Base-by-base conservation (phyloP, 1,140 invertebrate species). In the honey bee (Apis mellifera) region DNA sequence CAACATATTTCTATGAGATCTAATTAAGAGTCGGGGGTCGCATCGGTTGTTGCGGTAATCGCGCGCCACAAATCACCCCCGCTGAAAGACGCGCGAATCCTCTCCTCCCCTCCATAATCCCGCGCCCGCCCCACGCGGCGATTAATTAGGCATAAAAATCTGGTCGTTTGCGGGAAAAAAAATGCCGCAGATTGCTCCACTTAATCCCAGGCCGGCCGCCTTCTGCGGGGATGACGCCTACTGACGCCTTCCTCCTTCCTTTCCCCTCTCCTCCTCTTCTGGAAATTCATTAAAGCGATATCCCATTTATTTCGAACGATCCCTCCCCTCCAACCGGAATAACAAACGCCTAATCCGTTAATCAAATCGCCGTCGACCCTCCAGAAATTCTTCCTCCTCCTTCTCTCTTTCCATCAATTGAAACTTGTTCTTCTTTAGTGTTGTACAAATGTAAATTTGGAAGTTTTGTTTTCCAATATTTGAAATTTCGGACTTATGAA, bases 131-230 rank as follows among this genome's bases (percentile, higher is more conserved):
- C 82, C 91, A 91, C 90, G 91, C 90, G 91, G 90, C 93, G 91
- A 93, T 94, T 93, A 93, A 93, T 94, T 93, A 90, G 84, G 88
- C 89, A 90, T 92, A 92, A 93, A 92, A 92, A 90, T 91, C 89
- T 81, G 74, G 82, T 87, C 88, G 88, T 90, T 91, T 88, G 76
- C 75, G 84, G 85, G 70, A 84, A 91, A 92, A 92, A 91, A 92
- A 93, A 92, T 89, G 85, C 89, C 86, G 83, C 92, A 92, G 91
- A 92, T 93, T 93, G 92, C 91, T 86, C 91, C 86, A 89, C 91
- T 93, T 93, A 93, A 93, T 93, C 91, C 90, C 75, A 84, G 83
- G 52, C 62, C 88, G 90, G 90, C 87, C 85, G 86, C 83, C 81
- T 80, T 86, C 83, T 86, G 86, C 87, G 83, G 82, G 83, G 91